Conservation (phyloP, 2,113 vertebrate genomes). For the Macquaria ambigua region DNA sequence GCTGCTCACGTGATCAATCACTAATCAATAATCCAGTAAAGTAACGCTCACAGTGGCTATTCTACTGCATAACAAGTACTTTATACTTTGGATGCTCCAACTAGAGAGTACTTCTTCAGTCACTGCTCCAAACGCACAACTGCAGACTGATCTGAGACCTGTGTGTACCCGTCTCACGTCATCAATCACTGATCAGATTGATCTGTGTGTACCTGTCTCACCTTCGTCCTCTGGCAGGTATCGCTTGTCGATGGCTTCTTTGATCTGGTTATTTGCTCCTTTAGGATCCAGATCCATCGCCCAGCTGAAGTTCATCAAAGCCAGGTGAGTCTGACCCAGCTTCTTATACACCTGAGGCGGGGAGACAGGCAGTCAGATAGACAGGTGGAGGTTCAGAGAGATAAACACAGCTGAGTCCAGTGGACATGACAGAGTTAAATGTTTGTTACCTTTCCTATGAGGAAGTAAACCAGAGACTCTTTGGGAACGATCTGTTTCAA, state of each 20-base stretch:
- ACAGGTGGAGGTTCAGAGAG: neutral
- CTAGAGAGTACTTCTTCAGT: no score
- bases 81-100: no score
- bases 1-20: no score
- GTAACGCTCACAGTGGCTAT: no score
- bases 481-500: slow-evolving; percentile 99
- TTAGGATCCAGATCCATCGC: slow-evolving; percentile 99
- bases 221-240: slow-evolving; percentile 96
- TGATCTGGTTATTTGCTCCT: slow-evolving; percentile 99
- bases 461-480: slow-evolving; percentile 99
- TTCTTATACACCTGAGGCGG: slow-evolving; percentile 95
- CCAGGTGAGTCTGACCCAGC: slow-evolving; percentile 96
- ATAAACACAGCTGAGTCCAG: no score
- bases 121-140: no score
- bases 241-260: slow-evolving; percentile 98
- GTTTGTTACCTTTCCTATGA: slow-evolving; percentile 96
- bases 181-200: no score
- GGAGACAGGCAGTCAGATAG: neutral
- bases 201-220: slow-evolving; percentile 12
- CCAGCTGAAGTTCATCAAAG: slow-evolving; percentile 99
- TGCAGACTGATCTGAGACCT: no score
- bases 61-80: no score
- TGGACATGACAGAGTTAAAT: neutral
- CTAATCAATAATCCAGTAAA: no score
- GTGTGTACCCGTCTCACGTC: neutral